These are phyloP conservation scores for Oryzias curvinotus DNA, from an alignment of 2,113 vertebrate genomes.

Conservation along the genomic window DNA sequence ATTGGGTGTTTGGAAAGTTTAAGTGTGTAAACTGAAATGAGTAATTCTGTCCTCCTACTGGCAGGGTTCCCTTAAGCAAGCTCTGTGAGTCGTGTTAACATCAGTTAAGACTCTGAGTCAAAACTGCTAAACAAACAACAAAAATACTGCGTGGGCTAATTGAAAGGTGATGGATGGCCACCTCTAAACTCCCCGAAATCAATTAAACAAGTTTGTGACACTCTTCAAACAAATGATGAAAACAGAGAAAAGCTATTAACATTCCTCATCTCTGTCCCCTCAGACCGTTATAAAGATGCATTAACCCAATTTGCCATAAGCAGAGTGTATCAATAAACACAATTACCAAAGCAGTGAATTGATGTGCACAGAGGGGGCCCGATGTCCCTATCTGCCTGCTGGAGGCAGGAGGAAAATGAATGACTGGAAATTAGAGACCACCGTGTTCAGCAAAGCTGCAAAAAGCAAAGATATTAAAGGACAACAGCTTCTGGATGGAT, in stretches of 20 bases:
- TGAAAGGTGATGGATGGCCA: conserved; percentile 4
- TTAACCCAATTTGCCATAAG: conserved; percentile 37
- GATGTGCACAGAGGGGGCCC: conserved; percentile 31
- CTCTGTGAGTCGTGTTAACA: neutral
- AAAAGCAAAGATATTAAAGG: neutral
- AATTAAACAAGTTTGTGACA: conserved; percentile 16
- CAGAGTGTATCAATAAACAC: conserved; percentile 60
- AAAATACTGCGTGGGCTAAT: conserved; percentile 2
- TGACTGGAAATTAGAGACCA: conserved; percentile 50
- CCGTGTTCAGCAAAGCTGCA: conserved; percentile 20
- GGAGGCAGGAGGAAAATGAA: conserved; percentile 55
- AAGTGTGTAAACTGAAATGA: conserved; percentile 24
- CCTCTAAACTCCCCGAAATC: conserved; percentile 16
- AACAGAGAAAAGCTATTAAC: conserved; percentile 39
- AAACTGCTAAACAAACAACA: conserved; percentile 8
- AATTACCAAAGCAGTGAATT: conserved; percentile 49
- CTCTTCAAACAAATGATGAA: conserved; percentile 34
- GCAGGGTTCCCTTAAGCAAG: conserved; percentile 50
- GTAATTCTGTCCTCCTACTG: conserved; percentile 42
- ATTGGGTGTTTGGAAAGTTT: conserved; percentile 43
- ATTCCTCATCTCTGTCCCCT: conserved; percentile 1
- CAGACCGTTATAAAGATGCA: conserved; percentile 36
- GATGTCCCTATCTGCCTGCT: conserved; percentile 35
- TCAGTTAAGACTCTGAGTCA: neutral
- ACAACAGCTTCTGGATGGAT: too few species aligned